Conservation (phyloP, 2,888 invertebrate species). For the Tiphia femorata region DNA sequence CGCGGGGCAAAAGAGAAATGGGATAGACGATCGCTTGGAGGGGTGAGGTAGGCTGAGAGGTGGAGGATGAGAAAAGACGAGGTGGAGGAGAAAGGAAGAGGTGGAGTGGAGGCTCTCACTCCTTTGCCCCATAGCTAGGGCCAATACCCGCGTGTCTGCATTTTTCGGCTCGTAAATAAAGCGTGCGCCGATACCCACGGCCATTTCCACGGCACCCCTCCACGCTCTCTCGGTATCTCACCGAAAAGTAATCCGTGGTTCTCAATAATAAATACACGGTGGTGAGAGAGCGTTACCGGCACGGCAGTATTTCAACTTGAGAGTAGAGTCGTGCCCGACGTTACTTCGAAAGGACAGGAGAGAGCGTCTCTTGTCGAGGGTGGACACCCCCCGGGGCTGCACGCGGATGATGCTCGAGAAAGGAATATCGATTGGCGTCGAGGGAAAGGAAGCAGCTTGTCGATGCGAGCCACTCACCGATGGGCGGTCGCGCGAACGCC, state of each 20-base stretch:
- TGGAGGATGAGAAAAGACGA: not conserved
- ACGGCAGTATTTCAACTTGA: too few species aligned
- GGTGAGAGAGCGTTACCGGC: too few species aligned
- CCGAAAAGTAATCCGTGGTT: slow-evolving; percentile 51
- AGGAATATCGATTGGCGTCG: not conserved
- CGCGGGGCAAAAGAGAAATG: slow-evolving; percentile 47
- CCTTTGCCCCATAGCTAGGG: slow-evolving; percentile 21
- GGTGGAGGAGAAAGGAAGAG: not conserved
- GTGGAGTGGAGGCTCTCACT: slow-evolving; percentile 26
- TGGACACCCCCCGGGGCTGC: too few species aligned
- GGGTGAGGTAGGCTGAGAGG: not conserved
- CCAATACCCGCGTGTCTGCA: slow-evolving; percentile 39
- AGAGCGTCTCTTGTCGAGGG: too few species aligned
- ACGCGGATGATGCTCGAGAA: not conserved
- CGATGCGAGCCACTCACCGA: too few species aligned
- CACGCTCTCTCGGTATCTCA: slow-evolving; percentile 21
- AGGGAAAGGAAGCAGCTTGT: too few species aligned
- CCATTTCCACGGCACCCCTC: not conserved
- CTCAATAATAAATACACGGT: slow-evolving; percentile 59
- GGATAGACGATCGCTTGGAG: slow-evolving; percentile 36
- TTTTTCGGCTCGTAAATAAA: slow-evolving; percentile 50
- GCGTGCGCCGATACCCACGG: slow-evolving; percentile 26
- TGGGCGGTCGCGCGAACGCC: too few species aligned
- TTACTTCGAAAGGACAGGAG: not conserved
- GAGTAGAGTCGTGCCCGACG: slow-evolving; percentile 18